Conservation (phyloP, 2,797 vertebrate species). For the Microctenopoma lineatum region DNA sequence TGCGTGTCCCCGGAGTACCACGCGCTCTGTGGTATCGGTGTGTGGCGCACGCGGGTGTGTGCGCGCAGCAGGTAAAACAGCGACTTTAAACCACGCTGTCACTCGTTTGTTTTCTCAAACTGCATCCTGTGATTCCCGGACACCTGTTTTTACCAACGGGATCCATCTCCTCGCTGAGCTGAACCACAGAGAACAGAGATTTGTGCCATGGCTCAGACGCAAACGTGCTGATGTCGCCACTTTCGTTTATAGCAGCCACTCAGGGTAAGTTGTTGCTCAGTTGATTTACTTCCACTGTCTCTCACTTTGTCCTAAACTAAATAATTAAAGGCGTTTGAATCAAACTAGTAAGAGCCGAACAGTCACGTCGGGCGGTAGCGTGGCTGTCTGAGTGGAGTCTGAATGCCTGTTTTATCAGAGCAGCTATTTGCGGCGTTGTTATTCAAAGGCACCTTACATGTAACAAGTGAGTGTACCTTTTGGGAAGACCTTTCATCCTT, state of each 20-base stretch:
- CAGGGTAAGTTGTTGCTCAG: conserved; percentile 51
- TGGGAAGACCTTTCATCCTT: no score
- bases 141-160: neutral
- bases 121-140: neutral
- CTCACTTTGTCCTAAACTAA: neutral
- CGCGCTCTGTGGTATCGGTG: neutral
- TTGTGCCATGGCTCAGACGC: conserved; percentile 15
- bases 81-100: neutral
- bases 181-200: neutral
- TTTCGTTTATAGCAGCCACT: neutral
- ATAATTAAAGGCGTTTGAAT: neutral
- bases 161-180: neutral
- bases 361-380: neutral
- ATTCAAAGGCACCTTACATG: neutral
- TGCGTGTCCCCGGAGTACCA: neutral
- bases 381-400: neutral
- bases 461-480: neutral
- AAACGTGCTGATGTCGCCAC: conserved; percentile 49
- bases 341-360: neutral
- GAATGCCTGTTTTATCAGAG: no score
- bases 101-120: neutral
- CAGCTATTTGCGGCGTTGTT: neutral
- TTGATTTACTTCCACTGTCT: neutral
- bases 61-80: neutral
- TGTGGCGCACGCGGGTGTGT: neutral